Base-by-base conservation (phyloP, 2,113 vertebrate species). In the Girardinichthys multiradiatus region DNA sequence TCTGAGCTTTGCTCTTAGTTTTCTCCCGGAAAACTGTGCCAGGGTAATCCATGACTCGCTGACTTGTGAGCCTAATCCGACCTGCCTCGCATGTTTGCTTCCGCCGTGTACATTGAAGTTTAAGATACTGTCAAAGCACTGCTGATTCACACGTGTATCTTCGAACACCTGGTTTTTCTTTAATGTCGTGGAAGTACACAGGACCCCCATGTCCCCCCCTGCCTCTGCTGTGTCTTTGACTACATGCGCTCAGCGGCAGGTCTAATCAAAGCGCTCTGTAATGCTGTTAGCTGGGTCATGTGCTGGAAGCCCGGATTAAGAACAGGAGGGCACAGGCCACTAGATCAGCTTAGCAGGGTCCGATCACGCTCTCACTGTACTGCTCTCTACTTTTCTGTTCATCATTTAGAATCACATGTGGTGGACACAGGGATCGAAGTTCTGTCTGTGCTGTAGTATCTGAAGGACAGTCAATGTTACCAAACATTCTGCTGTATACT, bases 281-380 rank as follows among this genome's bases (percentile, higher is more conserved):
- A 92, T 90, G 65, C 86, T 85, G 86, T 93, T 93, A 92, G 91
- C 89, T 81, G 87, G 88, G 90, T 93, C 92, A 93, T 92, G 91
- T 90, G 92, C 88, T 91, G 81, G 86, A 85, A 89, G 82, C 83
- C 81, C 67, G 91, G 89, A 92, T 93, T 92, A 90, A 90, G 86
- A 91, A 71, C 87, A 88, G 70, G 85, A 90, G 88, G 83, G 80
- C 87, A 86, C 70, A 87, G 87, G 85, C 82, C 85, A 85, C 81
- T 79, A 75, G 79, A 90, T 90, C 87, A 89, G 81, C 54, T 92
- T 87, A 87, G 72, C 51, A 57, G 62, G 68, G 72, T 13, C 29
- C 29, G 30, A 70, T 82, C 74, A 29, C 72, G 26, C 70, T 31
- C 74, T 72, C 57, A 66, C 48, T 61, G 35, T 60, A 42, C 45